phyloP scores from a whole-genome alignment of 92 coral and sea anemone genomes.

The Epizoanthus fatuus region DNA sequence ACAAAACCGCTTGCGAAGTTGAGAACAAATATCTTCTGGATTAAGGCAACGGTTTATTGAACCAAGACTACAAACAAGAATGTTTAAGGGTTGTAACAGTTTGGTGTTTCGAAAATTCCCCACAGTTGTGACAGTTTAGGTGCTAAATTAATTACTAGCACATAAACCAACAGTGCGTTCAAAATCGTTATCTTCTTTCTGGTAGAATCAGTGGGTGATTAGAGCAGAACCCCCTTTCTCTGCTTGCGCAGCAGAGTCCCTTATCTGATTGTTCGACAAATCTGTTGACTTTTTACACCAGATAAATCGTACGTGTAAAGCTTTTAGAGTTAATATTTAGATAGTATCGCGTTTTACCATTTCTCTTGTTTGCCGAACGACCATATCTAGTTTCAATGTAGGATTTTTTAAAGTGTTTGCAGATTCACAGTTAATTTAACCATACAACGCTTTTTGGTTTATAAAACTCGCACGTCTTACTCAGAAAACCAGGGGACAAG shows the following conservation, averaged over 20 bases:
- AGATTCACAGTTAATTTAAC: too few relatives aligned
- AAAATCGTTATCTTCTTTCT: too few relatives aligned
- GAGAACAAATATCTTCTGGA: background rate
- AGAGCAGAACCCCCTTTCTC: background rate
- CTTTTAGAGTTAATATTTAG: background rate
- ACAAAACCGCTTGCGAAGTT: background rate
- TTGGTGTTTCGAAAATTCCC: background rate
- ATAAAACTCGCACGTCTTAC: too few relatives aligned
- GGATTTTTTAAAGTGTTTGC: too few relatives aligned
- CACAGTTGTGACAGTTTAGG: background rate
- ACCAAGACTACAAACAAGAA: background rate
- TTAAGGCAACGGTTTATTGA: background rate
- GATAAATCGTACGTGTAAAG: background rate
- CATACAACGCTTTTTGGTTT: too few relatives aligned
- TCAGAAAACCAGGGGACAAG: too few relatives aligned
- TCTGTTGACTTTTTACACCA: background rate
- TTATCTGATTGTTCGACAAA: background rate
- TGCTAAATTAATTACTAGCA: background rate
- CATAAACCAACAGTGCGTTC: background rate
- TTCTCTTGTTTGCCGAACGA: background rate
- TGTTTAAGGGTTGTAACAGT: background rate
- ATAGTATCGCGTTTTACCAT: background rate
- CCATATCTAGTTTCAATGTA: background rate
- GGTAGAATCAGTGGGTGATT: background rate
- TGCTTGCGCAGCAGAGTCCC: slow-evolving; percentile 12